A percentile compares a stretch with the other conserved stretches of the same genome.
Evolutionary conservation across 2,888 invertebrate genomes (phyloP).

Genomic region (Apamea anceps): DNA sequence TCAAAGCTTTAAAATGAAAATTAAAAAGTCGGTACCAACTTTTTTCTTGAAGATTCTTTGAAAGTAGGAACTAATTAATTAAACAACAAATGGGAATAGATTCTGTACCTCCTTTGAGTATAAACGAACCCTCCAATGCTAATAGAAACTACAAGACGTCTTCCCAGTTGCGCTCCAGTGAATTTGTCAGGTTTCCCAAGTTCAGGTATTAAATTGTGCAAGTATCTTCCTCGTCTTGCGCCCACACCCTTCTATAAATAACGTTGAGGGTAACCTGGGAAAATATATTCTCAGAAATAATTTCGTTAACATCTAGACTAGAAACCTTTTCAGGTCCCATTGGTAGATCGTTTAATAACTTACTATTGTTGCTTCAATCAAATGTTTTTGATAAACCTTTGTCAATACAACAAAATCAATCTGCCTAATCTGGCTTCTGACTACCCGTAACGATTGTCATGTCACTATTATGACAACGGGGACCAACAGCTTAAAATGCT

Average conservation of each 20-base stretch:
- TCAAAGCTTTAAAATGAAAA: constrained; percentile 20
- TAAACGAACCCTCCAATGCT: constrained; percentile 14
- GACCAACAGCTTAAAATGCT: background rate
- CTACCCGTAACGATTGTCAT: background rate
- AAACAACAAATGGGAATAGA: constrained; percentile 10
- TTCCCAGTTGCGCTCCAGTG: constrained; percentile 33
- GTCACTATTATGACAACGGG: background rate
- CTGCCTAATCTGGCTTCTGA: no score
- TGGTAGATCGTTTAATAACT: constrained; percentile 3
- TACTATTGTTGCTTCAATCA: constrained; percentile 4
- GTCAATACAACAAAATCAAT: background rate
- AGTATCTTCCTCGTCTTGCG: constrained; percentile 29
- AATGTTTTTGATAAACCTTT: background rate
- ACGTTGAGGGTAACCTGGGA: constrained; percentile 38
- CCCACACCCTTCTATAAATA: constrained; percentile 61
- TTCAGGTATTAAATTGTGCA: constrained; percentile 46
- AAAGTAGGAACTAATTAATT: constrained; percentile 26
- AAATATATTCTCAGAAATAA: constrained; percentile 48
- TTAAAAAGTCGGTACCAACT: constrained; percentile 9
- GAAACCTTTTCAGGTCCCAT: constrained; percentile 9
- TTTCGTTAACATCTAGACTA: constrained; percentile 24
- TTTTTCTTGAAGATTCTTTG: constrained; percentile 29
- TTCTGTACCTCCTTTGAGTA: constrained; percentile 14
- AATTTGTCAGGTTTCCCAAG: constrained; percentile 48
- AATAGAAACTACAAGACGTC: constrained; percentile 30